phyloP scores from a whole-genome alignment of 2,113 vertebrate species.

The Misgurnus anguillicaudatus region DNA sequence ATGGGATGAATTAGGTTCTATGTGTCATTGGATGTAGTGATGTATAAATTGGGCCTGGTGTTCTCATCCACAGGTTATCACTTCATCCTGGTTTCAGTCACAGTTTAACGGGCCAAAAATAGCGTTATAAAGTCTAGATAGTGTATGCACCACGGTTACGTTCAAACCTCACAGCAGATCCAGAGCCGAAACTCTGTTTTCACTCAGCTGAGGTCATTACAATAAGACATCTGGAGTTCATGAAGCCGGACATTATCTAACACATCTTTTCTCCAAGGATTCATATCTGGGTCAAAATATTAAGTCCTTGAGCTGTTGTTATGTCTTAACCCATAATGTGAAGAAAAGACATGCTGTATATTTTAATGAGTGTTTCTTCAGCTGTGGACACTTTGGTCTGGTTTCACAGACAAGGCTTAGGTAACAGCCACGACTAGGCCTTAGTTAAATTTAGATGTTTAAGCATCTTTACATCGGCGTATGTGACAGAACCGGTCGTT shows the following conservation, averaged over 20 bases:
- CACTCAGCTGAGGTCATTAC: constrained; percentile 33
- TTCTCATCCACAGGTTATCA: neutral
- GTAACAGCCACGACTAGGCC: too few species aligned
- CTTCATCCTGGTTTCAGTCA: neutral
- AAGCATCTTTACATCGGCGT: too few species aligned
- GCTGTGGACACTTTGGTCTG: too few species aligned
- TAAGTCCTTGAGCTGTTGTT: neutral
- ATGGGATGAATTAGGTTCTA: constrained; percentile 1
- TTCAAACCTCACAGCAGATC: constrained; percentile 1
- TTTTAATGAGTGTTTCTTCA: too few species aligned
- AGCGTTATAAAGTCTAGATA: neutral
- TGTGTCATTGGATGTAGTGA: neutral
- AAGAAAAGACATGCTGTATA: neutral
- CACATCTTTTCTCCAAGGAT: constrained; percentile 20
- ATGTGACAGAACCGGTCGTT: too few species aligned
- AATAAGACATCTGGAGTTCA: constrained; percentile 31
- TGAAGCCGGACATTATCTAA: constrained; percentile 40
- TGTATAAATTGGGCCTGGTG: constrained; percentile 9
- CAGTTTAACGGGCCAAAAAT: constrained; percentile 35
- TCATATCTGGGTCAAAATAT: constrained; percentile 40
- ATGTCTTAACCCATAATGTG: neutral
- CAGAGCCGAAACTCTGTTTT: constrained; percentile 44
- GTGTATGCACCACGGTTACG: neutral
- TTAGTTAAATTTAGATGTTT: too few species aligned
- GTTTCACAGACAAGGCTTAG: too few species aligned